phyloP scores from a whole-genome alignment of 92 coral and sea anemone species.

The Virgularia gustaviana region DNA sequence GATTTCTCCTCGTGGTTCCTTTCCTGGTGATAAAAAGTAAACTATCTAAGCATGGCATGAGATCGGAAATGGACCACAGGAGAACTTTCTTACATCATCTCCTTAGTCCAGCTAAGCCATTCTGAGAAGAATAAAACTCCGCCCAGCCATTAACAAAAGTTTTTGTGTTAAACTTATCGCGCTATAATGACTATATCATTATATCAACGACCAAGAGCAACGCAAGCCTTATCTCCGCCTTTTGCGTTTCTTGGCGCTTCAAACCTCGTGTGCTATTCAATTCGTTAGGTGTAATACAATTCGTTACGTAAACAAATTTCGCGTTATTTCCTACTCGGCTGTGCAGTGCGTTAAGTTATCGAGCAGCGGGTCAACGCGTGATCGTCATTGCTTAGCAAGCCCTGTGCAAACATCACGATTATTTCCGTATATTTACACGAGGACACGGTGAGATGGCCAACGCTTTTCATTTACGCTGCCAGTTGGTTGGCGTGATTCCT shows the following conservation, averaged over 20 bases:
- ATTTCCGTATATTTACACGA: slow-evolving; percentile 12
- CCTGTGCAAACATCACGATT: background rate
- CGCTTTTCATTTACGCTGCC: slow-evolving; percentile 26
- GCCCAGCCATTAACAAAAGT: slow-evolving; percentile 39
- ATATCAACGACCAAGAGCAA: too few species aligned
- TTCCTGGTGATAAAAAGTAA: slow-evolving; percentile 40
- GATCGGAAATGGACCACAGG: slow-evolving; percentile 38
- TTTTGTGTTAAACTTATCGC: slow-evolving; percentile 25
- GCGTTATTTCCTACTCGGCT: too few species aligned
- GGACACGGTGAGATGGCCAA: slow-evolving; percentile 7
- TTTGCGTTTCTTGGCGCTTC: background rate
- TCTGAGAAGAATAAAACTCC: slow-evolving; percentile 35
- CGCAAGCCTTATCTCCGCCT: background rate
- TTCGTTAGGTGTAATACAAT: too few species aligned
- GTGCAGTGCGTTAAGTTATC: too few species aligned
- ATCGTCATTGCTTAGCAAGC: background rate
- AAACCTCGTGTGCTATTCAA: background rate
- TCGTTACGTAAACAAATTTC: too few species aligned
- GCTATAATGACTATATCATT: too few species aligned
- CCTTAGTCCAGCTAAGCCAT: slow-evolving; percentile 40
- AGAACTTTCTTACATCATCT: slow-evolving; percentile 17
- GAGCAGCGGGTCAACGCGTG: too few species aligned
- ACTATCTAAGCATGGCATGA: slow-evolving; percentile 34
- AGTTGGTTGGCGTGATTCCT: slow-evolving; percentile 23
- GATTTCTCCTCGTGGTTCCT: slow-evolving; percentile 14